Conservation (phyloP, 2,797 vertebrate species). For the Arnoldichthys spilopterus region DNA sequence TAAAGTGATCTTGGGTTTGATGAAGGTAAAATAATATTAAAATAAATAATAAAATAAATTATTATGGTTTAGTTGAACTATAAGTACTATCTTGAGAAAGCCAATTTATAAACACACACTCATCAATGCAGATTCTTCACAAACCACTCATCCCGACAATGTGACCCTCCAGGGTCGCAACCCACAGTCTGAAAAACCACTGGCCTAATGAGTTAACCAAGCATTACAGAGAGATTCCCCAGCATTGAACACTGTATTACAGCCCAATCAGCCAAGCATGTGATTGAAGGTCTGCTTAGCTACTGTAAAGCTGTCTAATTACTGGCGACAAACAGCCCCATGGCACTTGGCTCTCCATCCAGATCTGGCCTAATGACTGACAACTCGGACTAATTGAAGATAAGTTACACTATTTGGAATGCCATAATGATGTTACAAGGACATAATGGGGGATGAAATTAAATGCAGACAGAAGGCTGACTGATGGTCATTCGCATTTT, state of each 20-base stretch:
- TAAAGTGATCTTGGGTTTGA: too few species aligned
- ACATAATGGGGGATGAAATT: slow-evolving; percentile 46
- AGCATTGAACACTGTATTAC: slow-evolving; percentile 5
- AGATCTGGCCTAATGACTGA: slow-evolving; percentile 48
- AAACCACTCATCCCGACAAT: too few species aligned
- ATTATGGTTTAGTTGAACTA: too few species aligned
- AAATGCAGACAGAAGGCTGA: slow-evolving; percentile 38
- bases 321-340: slow-evolving; percentile 14
- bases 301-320: slow-evolving; percentile 46
- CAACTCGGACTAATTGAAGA: slow-evolving; percentile 53
- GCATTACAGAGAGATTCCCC: background rate
- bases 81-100: too few species aligned
- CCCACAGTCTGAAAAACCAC: too few species aligned
- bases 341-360: slow-evolving; percentile 28
- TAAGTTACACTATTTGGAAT: slow-evolving; percentile 48
- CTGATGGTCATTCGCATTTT: slow-evolving; percentile 24
- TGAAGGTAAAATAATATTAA: too few species aligned
- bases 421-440: slow-evolving; percentile 44
- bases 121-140: too few species aligned
- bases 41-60: too few species aligned
- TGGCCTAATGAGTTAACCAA: background rate
- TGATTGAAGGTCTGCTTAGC: slow-evolving; percentile 30
- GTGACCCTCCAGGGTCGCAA: too few species aligned
- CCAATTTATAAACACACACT: too few species aligned
- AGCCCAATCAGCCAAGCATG: slow-evolving; percentile 23